phyloP scores from a whole-genome alignment of 2,113 vertebrate species.

The Suricata suricatta region DNA sequence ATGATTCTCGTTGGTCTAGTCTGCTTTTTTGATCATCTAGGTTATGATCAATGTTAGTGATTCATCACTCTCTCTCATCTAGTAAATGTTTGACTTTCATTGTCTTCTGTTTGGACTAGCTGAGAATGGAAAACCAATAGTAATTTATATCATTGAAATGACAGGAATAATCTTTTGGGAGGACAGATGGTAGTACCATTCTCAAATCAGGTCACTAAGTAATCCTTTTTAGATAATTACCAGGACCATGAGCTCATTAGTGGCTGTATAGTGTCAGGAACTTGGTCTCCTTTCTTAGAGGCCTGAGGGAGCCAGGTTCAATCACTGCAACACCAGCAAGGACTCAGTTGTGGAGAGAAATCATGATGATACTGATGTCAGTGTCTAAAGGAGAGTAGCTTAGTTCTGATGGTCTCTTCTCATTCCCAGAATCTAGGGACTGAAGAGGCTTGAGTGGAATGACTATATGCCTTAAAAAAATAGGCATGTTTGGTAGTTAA shows the following conservation, averaged over 20 bases:
- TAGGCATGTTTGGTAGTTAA: background rate
- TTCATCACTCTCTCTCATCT: background rate
- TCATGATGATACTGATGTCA: background rate
- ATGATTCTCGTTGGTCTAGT: background rate
- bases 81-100: background rate
- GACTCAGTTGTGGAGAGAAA: background rate
- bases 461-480: background rate
- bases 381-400: background rate
- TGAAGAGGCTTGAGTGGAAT: background rate
- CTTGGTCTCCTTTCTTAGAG: background rate
- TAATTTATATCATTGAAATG: constrained; percentile 2
- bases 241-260: constrained; percentile 15
- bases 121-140: background rate
- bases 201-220: constrained; percentile 34
- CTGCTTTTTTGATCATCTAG: background rate
- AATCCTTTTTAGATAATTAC: background rate
- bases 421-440: background rate
- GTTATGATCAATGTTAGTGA: background rate
- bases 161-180: background rate
- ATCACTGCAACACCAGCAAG: background rate
- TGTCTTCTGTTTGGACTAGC: background rate
- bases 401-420: background rate
- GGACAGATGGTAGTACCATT: background rate
- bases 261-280: background rate
- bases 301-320: background rate